phyloP scores from a whole-genome alignment of 2,888 invertebrate genomes.

The Fragum fragum region DNA sequence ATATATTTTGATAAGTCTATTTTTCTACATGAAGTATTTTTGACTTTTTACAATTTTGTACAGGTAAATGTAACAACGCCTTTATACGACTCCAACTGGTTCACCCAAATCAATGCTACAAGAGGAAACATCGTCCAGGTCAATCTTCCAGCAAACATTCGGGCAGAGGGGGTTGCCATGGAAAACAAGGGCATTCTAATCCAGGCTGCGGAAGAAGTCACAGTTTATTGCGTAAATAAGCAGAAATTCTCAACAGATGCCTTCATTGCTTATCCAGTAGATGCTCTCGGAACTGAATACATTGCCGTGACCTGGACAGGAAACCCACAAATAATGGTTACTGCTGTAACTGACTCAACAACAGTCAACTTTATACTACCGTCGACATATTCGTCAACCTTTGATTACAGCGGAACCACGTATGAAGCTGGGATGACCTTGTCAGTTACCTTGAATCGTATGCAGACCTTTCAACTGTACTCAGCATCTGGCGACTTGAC shows the following conservation, averaged over 20 bases:
- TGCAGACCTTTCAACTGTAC: conserved; percentile 70
- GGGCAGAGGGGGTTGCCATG: conserved; percentile 48
- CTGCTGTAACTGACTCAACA: conserved; percentile 58
- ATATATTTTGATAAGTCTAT: too few species aligned
- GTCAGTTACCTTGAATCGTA: conserved; percentile 57
- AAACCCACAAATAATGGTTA: conserved; percentile 57
- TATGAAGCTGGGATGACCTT: conserved; percentile 62
- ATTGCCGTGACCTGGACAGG: conserved; percentile 61
- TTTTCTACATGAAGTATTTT: too few species aligned
- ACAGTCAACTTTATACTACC: conserved; percentile 63
- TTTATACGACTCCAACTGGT: conserved; percentile 44
- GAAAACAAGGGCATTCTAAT: conserved; percentile 63
- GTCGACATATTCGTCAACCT: conserved; percentile 14
- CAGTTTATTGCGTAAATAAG: conserved; percentile 73
- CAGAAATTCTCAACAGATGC: conserved; percentile 74
- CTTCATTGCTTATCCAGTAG: conserved; percentile 71
- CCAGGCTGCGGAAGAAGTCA: conserved; percentile 64
- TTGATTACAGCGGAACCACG: conserved; percentile 50
- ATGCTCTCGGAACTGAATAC: conserved; percentile 72
- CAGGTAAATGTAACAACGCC: conserved; percentile 69
- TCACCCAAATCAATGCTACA: conserved; percentile 44
- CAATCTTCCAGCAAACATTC: conserved; percentile 52
- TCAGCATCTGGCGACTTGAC: conserved; percentile 71
- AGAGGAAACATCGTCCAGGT: conserved; percentile 59
- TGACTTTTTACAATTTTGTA: too few species aligned